A percentile compares a stretch with the other conserved stretches of the same genome.
These are phyloP conservation scores for Porites cylindrica DNA, from an alignment of 92 coral and sea anemone species.

Conservation along the genomic window DNA sequence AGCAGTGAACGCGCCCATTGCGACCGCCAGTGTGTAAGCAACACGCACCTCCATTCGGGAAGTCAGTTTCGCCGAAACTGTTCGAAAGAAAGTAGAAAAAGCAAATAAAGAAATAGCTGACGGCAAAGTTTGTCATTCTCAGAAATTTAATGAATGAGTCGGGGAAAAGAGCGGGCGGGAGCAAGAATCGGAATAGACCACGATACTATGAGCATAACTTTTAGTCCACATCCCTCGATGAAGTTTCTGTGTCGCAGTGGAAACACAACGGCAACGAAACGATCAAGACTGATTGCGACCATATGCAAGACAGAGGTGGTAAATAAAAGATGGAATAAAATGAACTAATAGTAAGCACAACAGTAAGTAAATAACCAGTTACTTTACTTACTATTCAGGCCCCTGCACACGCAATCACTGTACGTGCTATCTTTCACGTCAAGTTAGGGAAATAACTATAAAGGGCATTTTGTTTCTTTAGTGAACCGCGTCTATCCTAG, in stretches of 20 bases:
- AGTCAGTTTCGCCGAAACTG: background rate
- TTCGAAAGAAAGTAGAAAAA: background rate
- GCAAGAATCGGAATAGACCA: constrained; percentile 39
- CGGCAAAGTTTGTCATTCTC: background rate
- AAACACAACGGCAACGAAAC: constrained; percentile 38
- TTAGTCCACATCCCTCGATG: constrained; percentile 41
- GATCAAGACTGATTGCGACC: constrained; percentile 64
- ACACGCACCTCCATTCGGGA: constrained; percentile 22
- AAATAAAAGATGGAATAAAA: constrained; percentile 35
- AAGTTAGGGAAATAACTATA: no score
- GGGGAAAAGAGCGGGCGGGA: background rate
- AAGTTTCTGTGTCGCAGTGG: constrained; percentile 37
- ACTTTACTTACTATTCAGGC: no score
- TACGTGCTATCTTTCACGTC: no score
- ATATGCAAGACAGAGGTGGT: constrained; percentile 41
- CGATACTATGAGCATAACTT: constrained; percentile 18
- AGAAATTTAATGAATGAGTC: background rate
- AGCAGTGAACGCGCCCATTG: constrained; percentile 30
- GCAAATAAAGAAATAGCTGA: background rate
- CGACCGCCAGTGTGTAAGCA: constrained; percentile 14
- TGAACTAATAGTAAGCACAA: background rate
- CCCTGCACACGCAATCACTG: no score
- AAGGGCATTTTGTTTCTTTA: no score
- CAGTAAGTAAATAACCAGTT: no score
- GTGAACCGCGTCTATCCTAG: no score